These are phyloP conservation scores for Polypterus bichir DNA, from an alignment of 2,113 vertebrate genomes.

Conservation along the genomic window DNA sequence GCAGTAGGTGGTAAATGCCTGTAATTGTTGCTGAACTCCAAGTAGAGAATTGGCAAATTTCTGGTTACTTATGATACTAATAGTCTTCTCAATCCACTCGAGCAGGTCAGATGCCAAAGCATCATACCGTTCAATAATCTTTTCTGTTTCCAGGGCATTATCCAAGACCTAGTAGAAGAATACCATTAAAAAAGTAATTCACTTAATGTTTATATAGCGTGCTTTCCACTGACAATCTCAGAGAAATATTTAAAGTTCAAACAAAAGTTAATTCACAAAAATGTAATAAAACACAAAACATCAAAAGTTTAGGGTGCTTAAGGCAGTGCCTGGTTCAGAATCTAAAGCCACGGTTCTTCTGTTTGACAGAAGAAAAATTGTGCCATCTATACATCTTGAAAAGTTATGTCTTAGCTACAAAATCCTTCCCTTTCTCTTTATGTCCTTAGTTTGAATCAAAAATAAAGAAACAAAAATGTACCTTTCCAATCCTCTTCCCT, in stretches of 20 bases:
- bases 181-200: neutral
- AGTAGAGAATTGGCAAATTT: conserved; percentile 87
- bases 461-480: conserved; percentile 22
- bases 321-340: no score
- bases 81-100: conserved; percentile 82
- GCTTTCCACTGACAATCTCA: no score
- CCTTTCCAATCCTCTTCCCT: conserved; percentile 91
- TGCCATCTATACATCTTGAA: neutral
- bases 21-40: conserved; percentile 88
- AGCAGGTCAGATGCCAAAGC: conserved; percentile 70
- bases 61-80: conserved; percentile 76
- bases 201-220: neutral
- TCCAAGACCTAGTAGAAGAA: conserved; percentile 65
- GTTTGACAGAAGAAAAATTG: neutral
- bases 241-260: no score
- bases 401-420: neutral
- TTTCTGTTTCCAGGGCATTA: conserved; percentile 72
- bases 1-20: conserved; percentile 88
- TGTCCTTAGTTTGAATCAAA: neutral
- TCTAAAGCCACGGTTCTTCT: no score
- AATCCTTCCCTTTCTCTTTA: neutral
- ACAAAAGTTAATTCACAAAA: no score
- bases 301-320: no score
- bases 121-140: conserved; percentile 68
- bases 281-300: no score